A percentile compares a stretch with the other conserved stretches of the same genome.
Conservation (phyloP, 2,888 invertebrate species). For the Ischnus inquisitorius region DNA sequence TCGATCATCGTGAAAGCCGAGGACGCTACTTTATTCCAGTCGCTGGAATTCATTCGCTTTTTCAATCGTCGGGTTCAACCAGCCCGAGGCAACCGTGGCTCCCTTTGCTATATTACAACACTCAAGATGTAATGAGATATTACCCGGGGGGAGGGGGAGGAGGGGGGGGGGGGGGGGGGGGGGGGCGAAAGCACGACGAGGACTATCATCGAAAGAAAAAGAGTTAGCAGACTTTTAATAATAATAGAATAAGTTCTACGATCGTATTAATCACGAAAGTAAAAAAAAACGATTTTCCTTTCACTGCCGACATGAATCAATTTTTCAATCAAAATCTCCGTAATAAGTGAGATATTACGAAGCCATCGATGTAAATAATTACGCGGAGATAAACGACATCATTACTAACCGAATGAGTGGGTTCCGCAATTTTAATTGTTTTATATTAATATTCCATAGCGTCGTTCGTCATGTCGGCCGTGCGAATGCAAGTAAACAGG, state of each 20-base stretch:
- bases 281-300: neutral
- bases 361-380: neutral
- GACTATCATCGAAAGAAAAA: neutral
- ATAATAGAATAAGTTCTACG: neutral
- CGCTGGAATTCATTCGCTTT: slow-evolving; percentile 15
- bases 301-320: neutral
- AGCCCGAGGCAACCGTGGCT: neutral
- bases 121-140: neutral
- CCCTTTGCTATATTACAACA: neutral
- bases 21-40: neutral
- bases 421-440: slow-evolving; percentile 23
- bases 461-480: slow-evolving; percentile 1
- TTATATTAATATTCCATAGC: slow-evolving; percentile 13
- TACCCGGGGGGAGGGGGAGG: no score
- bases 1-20: slow-evolving; percentile 39
- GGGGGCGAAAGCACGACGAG: neutral
- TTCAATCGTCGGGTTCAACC: neutral
- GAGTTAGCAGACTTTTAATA: neutral
- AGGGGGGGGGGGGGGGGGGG: no score
- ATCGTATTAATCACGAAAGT: neutral
- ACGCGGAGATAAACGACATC: slow-evolving; percentile 2
- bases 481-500: slow-evolving; percentile 8
- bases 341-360: neutral
- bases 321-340: neutral
- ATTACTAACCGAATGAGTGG: neutral